Base-by-base conservation (phyloP, 2,888 invertebrate genomes). In the Acrobasis suavella region DNA sequence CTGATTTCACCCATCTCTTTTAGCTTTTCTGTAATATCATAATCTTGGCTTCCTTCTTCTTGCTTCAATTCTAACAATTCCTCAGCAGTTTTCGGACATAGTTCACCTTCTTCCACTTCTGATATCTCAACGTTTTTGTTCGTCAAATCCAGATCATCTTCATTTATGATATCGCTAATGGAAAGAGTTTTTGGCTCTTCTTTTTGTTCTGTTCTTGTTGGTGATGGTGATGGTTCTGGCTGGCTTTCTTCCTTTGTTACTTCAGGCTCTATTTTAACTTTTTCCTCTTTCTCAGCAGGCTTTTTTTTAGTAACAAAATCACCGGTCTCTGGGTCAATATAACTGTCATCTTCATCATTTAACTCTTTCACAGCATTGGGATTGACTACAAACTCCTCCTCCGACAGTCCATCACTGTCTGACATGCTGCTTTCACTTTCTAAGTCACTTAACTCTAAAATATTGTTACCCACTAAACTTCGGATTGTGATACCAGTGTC, bases 1-100 rank as follows among this genome's bases (percentile, higher is more conserved):
- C 91, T 92, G 49, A 92, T 91, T 72, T 93, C 92, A 15, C 94
- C 94, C 94, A 94, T 94, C 82, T 94, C 94, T 76, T 94, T 94
- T 56, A 94, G 78, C 77, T 94, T 94, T 69, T 94, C 94, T 60
- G 93, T 93, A 52, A 94, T 93, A 75, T 94, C 94, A 78, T 93
- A 93, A 71, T 94, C 94, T 63, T 90, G 85, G 69, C 87, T 90
- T 55, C 74, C 84, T 38, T 90, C 90, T 56, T 91, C 91, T 66
- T 87, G 83, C 72, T 89, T 87, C n/a, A 90, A 81, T 64, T 82
- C 83, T 66, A 92, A 73, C 58, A 91, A 71, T 8, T 91, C 91
- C 50, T 89, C 91, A 46, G 85, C 78, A 32, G 2, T 32, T 54
- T 88, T 91, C 37, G 89, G 75, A 78, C 92, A 91, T 54, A 92